Percentiles rank a stretch among this genome's conserved stretches.
These are phyloP conservation scores for Garra rufa DNA, from an alignment of 2,113 vertebrate genomes.

Conservation along the genomic window DNA sequence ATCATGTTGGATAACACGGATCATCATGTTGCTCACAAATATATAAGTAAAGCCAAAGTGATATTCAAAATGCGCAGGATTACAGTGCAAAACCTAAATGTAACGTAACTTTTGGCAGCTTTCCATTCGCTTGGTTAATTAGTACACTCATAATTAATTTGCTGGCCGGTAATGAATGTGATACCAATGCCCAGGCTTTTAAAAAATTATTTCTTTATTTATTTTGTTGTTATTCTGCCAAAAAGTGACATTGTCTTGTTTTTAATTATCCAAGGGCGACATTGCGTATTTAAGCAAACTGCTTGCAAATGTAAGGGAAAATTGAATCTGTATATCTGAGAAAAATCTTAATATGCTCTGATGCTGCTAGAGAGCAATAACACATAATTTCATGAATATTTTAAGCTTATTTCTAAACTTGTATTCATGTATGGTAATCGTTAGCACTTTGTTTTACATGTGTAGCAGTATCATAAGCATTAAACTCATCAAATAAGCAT, in stretches of 20 bases:
- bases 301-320: conserved; percentile 23
- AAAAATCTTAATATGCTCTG: not conserved
- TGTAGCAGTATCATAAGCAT: not conserved
- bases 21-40: not conserved
- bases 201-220: not conserved
- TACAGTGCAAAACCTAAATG: conserved; percentile 7
- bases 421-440: not conserved
- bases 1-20: not conserved
- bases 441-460: not conserved
- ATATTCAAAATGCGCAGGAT: not conserved
- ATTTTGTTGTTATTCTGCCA: not conserved
- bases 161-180: conserved; percentile 1
- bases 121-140: conserved; percentile 20
- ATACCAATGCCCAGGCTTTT: conserved; percentile 2
- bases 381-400: not conserved
- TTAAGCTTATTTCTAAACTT: not conserved
- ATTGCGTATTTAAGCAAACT: conserved; percentile 2
- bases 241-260: conserved; percentile 38
- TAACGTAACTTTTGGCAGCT: conserved; percentile 14
- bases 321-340: not conserved
- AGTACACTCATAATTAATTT: conserved; percentile 32
- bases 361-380: not conserved
- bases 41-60: not conserved
- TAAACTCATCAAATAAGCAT: too few species aligned
- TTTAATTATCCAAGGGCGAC: not conserved